These are phyloP conservation scores for Rhagoletis pomonella DNA, from an alignment of 1,140 invertebrate genomes.

Conservation along the genomic window DNA sequence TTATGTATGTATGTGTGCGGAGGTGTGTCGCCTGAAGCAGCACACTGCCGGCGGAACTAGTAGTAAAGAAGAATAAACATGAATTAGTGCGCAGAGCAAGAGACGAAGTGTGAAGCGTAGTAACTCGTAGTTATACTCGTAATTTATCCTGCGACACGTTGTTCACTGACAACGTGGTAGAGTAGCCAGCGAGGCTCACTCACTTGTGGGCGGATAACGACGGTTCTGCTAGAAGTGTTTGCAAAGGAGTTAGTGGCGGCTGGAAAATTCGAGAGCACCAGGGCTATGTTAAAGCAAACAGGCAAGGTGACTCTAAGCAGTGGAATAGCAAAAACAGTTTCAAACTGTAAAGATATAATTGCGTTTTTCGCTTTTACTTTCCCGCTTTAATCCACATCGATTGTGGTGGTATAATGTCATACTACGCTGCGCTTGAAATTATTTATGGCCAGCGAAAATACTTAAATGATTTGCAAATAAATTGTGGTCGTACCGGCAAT, in stretches of 20 bases:
- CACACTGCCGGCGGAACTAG: neutral
- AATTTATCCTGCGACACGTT: no score
- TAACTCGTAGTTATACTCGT: no score
- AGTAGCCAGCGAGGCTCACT: no score
- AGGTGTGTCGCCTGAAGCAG: neutral
- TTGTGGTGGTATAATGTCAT: neutral
- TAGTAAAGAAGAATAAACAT: neutral
- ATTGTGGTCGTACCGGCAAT: conserved; percentile 3
- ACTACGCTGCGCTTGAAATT: neutral
- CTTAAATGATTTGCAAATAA: conserved; percentile 51
- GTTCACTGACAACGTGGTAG: no score
- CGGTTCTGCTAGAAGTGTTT: neutral
- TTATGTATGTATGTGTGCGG: neutral
- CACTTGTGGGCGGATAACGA: no score
- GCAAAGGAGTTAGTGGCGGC: neutral
- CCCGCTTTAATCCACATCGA: no score
- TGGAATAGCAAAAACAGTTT: neutral
- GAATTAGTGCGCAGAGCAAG: neutral
- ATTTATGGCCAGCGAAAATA: conserved; percentile 49
- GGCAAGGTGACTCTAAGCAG: neutral
- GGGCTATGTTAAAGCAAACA: neutral
- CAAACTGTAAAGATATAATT: neutral
- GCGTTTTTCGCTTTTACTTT: no score
- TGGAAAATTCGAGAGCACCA: neutral
- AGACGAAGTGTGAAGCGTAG: neutral